A percentile compares a stretch with the other conserved stretches of the same genome.
phyloP scores from a whole-genome alignment of 1,140 invertebrate genomes.

The Wasmannia auropunctata region DNA sequence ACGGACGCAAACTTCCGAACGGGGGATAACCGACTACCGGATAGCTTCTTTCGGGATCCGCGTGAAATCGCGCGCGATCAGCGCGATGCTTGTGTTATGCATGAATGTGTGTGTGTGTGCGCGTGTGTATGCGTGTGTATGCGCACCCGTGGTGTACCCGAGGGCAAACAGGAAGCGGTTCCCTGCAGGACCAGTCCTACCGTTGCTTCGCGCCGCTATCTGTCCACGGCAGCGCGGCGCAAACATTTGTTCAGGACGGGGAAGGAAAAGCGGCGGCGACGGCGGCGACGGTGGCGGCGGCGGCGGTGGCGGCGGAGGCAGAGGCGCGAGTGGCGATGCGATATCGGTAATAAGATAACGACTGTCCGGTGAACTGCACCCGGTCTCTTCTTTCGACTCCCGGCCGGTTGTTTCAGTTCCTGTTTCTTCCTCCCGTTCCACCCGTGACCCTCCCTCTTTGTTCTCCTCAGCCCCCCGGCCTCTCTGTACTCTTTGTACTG shows the following conservation, averaged over 20 bases:
- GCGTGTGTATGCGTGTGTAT: background rate
- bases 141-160: slow-evolving; percentile 35
- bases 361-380: slow-evolving; percentile 66
- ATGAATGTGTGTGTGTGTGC: slow-evolving; percentile 15
- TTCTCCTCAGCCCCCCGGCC: background rate
- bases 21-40: background rate
- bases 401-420: slow-evolving; percentile 44
- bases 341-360: slow-evolving; percentile 81
- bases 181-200: slow-evolving; percentile 67
- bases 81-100: slow-evolving; percentile 9
- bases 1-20: slow-evolving; percentile 26
- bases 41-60: slow-evolving; percentile 17
- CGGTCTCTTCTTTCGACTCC: slow-evolving; percentile 56
- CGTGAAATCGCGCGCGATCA: slow-evolving; percentile 32
- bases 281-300: too few relatives aligned
- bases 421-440: slow-evolving; percentile 8
- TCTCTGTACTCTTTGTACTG: slow-evolving; percentile 45
- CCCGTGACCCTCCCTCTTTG: background rate
- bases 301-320: too few relatives aligned
- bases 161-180: slow-evolving; percentile 76
- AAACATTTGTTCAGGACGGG: slow-evolving; percentile 80
- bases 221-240: slow-evolving; percentile 69
- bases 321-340: slow-evolving; percentile 68
- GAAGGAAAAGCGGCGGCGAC: slow-evolving; percentile 61
- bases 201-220: slow-evolving; percentile 67